Base-by-base conservation (phyloP, 2,888 invertebrate genomes). In the Himalopsyche kuldschensis region DNA sequence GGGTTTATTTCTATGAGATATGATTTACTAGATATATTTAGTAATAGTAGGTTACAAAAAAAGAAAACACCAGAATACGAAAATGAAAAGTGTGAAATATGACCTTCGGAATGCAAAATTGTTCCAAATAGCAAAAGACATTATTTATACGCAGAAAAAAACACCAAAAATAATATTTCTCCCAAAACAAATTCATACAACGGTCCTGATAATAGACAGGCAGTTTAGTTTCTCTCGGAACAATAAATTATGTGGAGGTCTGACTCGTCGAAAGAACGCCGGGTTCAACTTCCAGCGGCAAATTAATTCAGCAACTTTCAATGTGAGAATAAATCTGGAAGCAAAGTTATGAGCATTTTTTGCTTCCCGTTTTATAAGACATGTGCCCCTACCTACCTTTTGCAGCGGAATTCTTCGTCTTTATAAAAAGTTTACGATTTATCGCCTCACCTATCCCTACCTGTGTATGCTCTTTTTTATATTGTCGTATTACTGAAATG, bases 291-390 rank as follows among this genome's bases (percentile, higher is more conserved):
- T 82, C 80, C 84, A 78, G 63, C 75, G 82, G 84, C 85, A 85
- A 86, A 86, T 86, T 86, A 86, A 85, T 86, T 86, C 86, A 85
- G 82, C 84, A 86, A 85, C 84, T 86, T 86, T 86, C 86, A 82
- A 85, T 85, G 86, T 79, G 83, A 82, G 82, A 85, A 86, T 86
- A 85, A 86, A 86, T 86, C 86, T 84, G 83, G 80, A 82, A 84
- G 81, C 80, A 75, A 84, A 86, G 86, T 84, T 85, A 86, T 85
- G 85, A 85, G 80, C 79, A 80, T 78, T 80, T 84, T 85, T 85
- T 85, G 63, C 75, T 41, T 80, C 81, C 80, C 83, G 80, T 78
- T 83, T 84, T 78, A 80, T 83, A 81, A 83, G 84, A 85, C 84
- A 82, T 84, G 84, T 82, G 85, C 79, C 80, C 78, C 78, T 55